Percentiles rank a stretch among this genome's conserved stretches.
Conservation (phyloP, 2,113 vertebrate species). For the Speoplatyrhinus poulsoni region DNA sequence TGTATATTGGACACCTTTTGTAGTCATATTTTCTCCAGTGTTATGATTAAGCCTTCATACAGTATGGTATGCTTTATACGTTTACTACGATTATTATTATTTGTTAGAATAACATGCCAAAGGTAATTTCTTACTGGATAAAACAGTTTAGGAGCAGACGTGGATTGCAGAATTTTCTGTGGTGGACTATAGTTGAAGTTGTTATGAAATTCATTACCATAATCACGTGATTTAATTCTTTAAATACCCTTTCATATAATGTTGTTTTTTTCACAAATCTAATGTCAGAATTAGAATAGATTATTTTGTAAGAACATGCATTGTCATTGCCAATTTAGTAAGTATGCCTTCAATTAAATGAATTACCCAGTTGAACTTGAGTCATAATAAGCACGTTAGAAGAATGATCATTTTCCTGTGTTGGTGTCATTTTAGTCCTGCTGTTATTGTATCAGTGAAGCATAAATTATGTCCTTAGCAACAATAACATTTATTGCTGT, state of each 20-base stretch:
- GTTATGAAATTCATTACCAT: conserved; percentile 26
- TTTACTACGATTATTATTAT: conserved; percentile 48
- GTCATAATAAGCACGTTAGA: conserved; percentile 47
- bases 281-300: conserved; percentile 53
- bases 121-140: conserved; percentile 55
- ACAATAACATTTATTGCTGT: conserved; percentile 61
- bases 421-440: conserved; percentile 49
- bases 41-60: conserved; percentile 28
- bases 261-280: conserved; percentile 58
- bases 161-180: conserved; percentile 25
- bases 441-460: conserved; percentile 61
- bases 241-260: conserved; percentile 45
- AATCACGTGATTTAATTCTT: conserved; percentile 27
- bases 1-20: conserved; percentile 44
- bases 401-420: conserved; percentile 51
- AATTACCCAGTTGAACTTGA: conserved; percentile 42
- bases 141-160: conserved; percentile 26
- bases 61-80: conserved; percentile 22
- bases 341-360: conserved; percentile 50
- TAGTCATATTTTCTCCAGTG: conserved; percentile 42
- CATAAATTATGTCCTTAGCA: conserved; percentile 47
- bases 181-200: too few relatives aligned
- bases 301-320: conserved; percentile 68
- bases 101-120: conserved; percentile 59
- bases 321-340: conserved; percentile 63